Percentiles rank a stretch among this genome's conserved stretches.
Conservation (phyloP, 2,888 invertebrate genomes). For the Bruchidius siliquastri region DNA sequence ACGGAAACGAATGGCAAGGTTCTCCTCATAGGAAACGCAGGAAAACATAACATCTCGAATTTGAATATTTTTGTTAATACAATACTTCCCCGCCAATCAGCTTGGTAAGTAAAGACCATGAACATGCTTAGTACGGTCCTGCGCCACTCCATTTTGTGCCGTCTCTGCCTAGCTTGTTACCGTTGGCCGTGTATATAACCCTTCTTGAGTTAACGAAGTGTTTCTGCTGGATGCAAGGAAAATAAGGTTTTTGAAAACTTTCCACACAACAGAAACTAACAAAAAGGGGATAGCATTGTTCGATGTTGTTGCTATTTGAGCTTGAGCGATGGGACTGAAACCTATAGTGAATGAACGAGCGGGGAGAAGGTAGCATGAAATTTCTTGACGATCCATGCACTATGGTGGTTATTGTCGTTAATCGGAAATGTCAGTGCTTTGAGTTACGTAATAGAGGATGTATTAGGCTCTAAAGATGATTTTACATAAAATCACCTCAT, state of each 20-base stretch:
- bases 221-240: background rate
- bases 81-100: too few species aligned
- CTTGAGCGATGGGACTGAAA: background rate
- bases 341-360: background rate
- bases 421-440: too few species aligned
- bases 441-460: too few species aligned
- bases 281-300: background rate
- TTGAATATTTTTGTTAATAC: too few species aligned
- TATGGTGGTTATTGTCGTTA: too few species aligned
- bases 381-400: background rate
- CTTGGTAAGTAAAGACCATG: background rate
- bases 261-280: background rate
- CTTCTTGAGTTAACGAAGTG: background rate
- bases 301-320: background rate
- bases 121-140: background rate
- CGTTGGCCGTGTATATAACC: background rate
- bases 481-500: too few species aligned
- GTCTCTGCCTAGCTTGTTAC: background rate
- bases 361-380: background rate
- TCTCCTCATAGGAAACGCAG: too few species aligned
- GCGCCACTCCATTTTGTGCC: background rate
- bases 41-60: too few species aligned
- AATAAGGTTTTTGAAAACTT: background rate
- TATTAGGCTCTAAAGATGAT: too few species aligned
- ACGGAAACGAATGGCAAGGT: too few species aligned